Conservation (phyloP, 1,140 invertebrate species). For the Panagrolaimus sp. region DNA sequence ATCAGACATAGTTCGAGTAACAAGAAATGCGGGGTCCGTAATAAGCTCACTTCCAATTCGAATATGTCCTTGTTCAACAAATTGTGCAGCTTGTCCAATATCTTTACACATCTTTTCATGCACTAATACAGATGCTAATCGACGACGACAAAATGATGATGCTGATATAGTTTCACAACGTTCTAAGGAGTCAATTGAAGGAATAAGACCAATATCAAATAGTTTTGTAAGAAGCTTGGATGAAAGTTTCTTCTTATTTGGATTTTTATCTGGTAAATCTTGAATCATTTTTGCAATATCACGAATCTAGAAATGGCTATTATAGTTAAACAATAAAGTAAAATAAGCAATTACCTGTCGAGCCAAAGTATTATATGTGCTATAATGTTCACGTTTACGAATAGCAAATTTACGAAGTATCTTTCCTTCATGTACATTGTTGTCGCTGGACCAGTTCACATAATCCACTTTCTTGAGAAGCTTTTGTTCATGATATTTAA, state of each 20-base stretch:
- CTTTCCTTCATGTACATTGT: conserved; percentile 88
- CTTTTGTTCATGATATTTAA: conserved; percentile 95
- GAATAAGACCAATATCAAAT: conserved; percentile 80
- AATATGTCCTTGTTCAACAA: conserved; percentile 85
- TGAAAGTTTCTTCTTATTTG: conserved; percentile 77
- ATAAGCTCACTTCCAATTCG: conserved; percentile 86
- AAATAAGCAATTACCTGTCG: conserved; percentile 63
- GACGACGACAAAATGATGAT: conserved; percentile 75
- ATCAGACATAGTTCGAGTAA: conserved; percentile 87
- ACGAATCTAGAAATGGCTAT: conserved; percentile 64
- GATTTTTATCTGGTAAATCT: conserved; percentile 75
- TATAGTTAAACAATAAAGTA: neutral
- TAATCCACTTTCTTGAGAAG: conserved; percentile 97
- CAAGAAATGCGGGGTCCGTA: conserved; percentile 93
- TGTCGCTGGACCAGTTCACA: conserved; percentile 87
- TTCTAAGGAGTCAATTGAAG: conserved; percentile 77
- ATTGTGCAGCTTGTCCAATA: conserved; percentile 76
- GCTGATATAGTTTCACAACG: conserved; percentile 76
- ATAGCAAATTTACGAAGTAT: conserved; percentile 80
- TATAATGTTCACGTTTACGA: conserved; percentile 90
- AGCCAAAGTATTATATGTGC: conserved; percentile 89
- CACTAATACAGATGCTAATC: conserved; percentile 48
- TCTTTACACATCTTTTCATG: conserved; percentile 64
- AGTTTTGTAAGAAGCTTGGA: conserved; percentile 82
- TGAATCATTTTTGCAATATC: conserved; percentile 84